phyloP scores from a whole-genome alignment of 2,113 vertebrate genomes.

The Erythrolamprus reginae region DNA sequence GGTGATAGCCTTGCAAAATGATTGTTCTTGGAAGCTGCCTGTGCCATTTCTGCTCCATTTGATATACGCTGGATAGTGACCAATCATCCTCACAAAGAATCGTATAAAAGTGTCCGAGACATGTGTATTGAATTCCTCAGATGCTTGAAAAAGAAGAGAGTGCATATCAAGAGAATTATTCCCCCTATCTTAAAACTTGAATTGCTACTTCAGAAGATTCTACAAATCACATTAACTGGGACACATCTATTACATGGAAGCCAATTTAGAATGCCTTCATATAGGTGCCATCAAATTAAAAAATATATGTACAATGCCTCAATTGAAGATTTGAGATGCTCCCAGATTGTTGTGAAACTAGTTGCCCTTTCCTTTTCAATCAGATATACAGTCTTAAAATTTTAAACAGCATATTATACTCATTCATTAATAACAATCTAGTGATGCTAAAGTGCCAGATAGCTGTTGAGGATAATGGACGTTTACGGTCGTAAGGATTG shows the following conservation, averaged over 20 bases:
- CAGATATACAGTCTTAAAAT: background rate
- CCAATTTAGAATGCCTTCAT: background rate
- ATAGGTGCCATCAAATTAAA: background rate
- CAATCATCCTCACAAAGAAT: slow-evolving; percentile 84
- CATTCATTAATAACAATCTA: background rate
- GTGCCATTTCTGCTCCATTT: slow-evolving; percentile 49
- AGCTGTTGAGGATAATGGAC: background rate
- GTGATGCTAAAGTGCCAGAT: background rate
- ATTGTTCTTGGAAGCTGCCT: slow-evolving; percentile 75
- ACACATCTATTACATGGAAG: background rate
- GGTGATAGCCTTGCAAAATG: slow-evolving; percentile 81
- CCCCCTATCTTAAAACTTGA: background rate
- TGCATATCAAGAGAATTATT: background rate
- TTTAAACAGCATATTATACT: background rate
- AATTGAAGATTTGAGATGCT: background rate
- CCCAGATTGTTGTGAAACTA: background rate
- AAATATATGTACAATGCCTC: background rate
- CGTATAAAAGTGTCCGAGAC: slow-evolving; percentile 86
- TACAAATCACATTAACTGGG: background rate
- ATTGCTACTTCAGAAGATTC: background rate
- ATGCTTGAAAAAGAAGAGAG: slow-evolving; percentile 52
- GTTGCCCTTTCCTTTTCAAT: background rate
- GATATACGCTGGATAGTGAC: slow-evolving; percentile 79
- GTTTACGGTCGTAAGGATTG: background rate
- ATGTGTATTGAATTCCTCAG: slow-evolving; percentile 80